These are phyloP conservation scores for Drosophila chauvacae DNA, from an alignment of 1,140 invertebrate genomes.

Conservation along the genomic window DNA sequence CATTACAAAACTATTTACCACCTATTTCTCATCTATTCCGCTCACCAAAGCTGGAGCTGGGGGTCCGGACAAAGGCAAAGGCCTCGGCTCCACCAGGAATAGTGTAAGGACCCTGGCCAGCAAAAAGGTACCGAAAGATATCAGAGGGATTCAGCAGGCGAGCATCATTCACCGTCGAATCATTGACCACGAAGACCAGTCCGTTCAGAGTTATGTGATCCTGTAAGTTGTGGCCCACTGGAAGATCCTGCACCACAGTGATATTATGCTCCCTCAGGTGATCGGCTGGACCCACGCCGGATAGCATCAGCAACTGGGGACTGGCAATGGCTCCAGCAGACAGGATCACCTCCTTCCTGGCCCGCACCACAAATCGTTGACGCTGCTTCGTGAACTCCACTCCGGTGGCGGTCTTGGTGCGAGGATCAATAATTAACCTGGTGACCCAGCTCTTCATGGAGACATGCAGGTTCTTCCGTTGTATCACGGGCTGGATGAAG, in stretches of 20 bases:
- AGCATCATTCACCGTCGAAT: constrained; percentile 86
- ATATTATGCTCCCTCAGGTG: constrained; percentile 87
- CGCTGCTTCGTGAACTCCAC: constrained; percentile 87
- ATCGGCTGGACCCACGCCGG: constrained; percentile 91
- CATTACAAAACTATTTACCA: background rate
- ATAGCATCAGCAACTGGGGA: constrained; percentile 92
- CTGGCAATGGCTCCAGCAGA: constrained; percentile 90
- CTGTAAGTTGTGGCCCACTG: constrained; percentile 92
- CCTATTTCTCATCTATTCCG: background rate
- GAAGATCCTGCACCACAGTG: constrained; percentile 87
- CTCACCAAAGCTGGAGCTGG: constrained; percentile 71
- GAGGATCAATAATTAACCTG: constrained; percentile 88
- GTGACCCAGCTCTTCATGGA: constrained; percentile 91
- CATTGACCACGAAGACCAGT: constrained; percentile 89
- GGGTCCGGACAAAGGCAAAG: constrained; percentile 88
- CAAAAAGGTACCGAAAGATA: constrained; percentile 86
- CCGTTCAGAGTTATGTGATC: constrained; percentile 91
- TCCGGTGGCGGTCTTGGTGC: constrained; percentile 85
- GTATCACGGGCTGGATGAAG: constrained; percentile 91
- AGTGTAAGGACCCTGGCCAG: constrained; percentile 88
- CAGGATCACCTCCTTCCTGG: constrained; percentile 91
- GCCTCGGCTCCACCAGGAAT: constrained; percentile 90
- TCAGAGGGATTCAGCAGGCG: constrained; percentile 85
- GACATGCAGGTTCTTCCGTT: constrained; percentile 90
- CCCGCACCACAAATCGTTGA: constrained; percentile 87